These are phyloP conservation scores for Crossaster papposus DNA, from an alignment of 53 echinoderm and acorn worm species.

Conservation along the genomic window DNA sequence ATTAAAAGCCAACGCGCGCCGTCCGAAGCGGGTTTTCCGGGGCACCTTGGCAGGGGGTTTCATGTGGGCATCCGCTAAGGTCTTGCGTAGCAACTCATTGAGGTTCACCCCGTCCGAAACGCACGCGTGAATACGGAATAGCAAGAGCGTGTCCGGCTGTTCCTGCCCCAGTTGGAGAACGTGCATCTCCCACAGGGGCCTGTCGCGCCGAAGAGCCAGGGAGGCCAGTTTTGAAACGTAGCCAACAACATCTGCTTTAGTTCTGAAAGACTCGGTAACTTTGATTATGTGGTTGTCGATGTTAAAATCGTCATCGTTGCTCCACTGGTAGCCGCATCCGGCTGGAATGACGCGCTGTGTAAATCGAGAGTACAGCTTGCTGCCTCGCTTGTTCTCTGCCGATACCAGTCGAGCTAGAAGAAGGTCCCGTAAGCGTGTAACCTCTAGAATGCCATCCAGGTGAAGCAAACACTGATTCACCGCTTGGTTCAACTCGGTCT, in stretches of 20 bases:
- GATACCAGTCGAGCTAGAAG: constrained; percentile 64
- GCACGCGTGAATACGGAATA: constrained; percentile 66
- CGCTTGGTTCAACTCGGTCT: constrained; percentile 55
- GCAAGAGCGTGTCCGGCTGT: constrained; percentile 61
- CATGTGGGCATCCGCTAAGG: constrained; percentile 56
- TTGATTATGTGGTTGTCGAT: constrained; percentile 71
- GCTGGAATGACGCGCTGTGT: constrained; percentile 64
- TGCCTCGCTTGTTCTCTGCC: constrained; percentile 67
- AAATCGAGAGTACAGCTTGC: constrained; percentile 62
- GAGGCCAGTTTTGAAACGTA: constrained; percentile 57
- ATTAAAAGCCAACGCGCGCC: constrained; percentile 63
- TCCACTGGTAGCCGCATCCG: constrained; percentile 64
- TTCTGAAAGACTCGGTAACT: constrained; percentile 55
- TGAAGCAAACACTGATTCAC: constrained; percentile 65
- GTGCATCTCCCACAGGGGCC: constrained; percentile 68
- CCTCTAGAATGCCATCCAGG: constrained; percentile 57
- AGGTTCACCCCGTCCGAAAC: constrained; percentile 55
- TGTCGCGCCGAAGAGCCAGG: constrained; percentile 18
- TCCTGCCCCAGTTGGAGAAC: constrained; percentile 41
- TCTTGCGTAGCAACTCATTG: constrained; percentile 44
- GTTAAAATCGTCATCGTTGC: constrained; percentile 64
- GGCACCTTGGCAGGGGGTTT: constrained; percentile 16
- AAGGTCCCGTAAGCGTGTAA: constrained; percentile 53
- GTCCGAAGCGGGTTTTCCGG: constrained; percentile 55
- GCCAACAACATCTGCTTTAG: constrained; percentile 55